Evolutionary conservation across 2,888 invertebrate species (phyloP).

Genomic region (Odiellus spinosus): DNA sequence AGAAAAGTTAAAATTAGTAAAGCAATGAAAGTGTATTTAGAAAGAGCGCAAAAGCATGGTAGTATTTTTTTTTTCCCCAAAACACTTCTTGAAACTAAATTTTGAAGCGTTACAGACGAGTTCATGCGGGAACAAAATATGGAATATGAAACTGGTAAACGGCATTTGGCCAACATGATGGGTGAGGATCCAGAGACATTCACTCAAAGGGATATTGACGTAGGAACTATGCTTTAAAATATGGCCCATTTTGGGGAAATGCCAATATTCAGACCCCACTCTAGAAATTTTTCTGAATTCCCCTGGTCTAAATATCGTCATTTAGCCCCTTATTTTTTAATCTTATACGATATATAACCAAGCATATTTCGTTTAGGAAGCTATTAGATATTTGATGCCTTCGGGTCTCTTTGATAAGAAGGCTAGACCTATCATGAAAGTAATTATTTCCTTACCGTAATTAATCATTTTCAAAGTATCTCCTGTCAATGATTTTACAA

Average conservation of each 20-base stretch:
- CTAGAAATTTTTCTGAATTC: too few species aligned
- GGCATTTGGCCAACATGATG: slow-evolving; percentile 98
- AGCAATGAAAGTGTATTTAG: slow-evolving; percentile 76
- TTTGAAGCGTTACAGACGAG: not conserved
- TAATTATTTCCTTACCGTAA: too few species aligned
- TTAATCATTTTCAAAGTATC: too few species aligned
- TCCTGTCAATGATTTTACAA: too few species aligned
- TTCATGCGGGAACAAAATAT: slow-evolving; percentile 57
- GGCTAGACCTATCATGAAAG: slow-evolving; percentile 43
- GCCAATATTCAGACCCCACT: too few species aligned
- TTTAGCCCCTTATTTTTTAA: too few species aligned
- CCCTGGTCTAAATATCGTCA: too few species aligned
- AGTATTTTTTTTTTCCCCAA: too few species aligned
- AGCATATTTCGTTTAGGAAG: slow-evolving; percentile 41
- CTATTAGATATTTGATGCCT: slow-evolving; percentile 88
- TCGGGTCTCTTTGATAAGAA: slow-evolving; percentile 71
- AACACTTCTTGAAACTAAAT: not conserved
- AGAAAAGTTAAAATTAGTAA: slow-evolving; percentile 45
- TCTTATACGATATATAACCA: not conserved
- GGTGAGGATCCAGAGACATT: slow-evolving; percentile 78
- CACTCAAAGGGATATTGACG: slow-evolving; percentile 70
- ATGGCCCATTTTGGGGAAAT: too few species aligned
- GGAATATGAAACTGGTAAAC: slow-evolving; percentile 77
- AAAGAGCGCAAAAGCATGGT: slow-evolving; percentile 62
- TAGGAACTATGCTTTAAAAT: too few species aligned